phyloP scores from a whole-genome alignment of 2,888 invertebrate species.

The Andrena haemorrhoa region DNA sequence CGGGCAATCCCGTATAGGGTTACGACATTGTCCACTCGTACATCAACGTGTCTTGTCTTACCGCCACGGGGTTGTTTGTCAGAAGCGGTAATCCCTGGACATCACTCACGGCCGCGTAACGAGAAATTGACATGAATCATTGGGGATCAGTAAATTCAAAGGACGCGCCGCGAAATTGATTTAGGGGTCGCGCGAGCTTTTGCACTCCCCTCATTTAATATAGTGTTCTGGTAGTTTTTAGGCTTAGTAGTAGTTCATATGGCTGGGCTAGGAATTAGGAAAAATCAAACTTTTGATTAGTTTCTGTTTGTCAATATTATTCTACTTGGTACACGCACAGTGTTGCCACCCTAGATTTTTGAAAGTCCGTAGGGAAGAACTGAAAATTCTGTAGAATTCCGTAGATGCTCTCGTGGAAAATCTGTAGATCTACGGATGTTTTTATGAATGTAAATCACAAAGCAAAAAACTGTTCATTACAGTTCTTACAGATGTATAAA shows the following conservation, averaged over 20 bases:
- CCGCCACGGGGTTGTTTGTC: constrained; percentile 63
- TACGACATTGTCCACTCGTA: constrained; percentile 59
- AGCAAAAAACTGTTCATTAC: not conserved
- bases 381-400: constrained; percentile 8
- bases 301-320: too few species aligned
- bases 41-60: constrained; percentile 72
- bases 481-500: not conserved
- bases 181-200: not conserved
- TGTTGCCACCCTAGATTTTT: constrained; percentile 14
- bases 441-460: too few species aligned
- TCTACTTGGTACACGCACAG: not conserved
- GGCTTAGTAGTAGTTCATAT: not conserved
- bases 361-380: not conserved
- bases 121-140: constrained; percentile 67
- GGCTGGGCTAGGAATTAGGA: too few species aligned
- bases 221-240: not conserved
- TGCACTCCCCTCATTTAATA: not conserved
- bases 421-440: too few species aligned
- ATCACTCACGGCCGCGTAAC: constrained; percentile 51
- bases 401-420: too few species aligned
- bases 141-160: constrained; percentile 38
- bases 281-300: too few species aligned
- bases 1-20: constrained; percentile 52
- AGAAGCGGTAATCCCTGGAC: constrained; percentile 70
- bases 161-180: constrained; percentile 2